Conservation (phyloP, 2,797 vertebrate species). For the Melopsittacus undulatus region DNA sequence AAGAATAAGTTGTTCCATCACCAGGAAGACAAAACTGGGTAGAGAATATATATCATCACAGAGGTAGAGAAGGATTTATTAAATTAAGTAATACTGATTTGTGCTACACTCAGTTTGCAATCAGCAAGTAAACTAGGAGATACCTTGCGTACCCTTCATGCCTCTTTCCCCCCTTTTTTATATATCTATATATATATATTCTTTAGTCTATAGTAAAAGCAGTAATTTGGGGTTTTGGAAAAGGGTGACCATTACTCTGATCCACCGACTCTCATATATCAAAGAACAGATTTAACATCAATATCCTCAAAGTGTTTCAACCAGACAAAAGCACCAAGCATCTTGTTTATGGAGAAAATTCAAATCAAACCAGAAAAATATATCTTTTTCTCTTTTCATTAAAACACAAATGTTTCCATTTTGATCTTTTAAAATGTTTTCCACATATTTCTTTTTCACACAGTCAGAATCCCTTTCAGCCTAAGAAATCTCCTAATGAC, state of each 20-base stretch:
- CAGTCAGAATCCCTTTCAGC: neutral
- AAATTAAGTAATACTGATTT: neutral
- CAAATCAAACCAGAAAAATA: neutral
- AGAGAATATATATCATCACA: neutral
- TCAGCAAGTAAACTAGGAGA: neutral
- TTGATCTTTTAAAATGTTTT: neutral
- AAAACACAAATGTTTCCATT: neutral
- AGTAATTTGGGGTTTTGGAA: neutral
- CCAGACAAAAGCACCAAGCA: neutral
- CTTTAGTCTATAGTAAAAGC: neutral
- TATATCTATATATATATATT: neutral
- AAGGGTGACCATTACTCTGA: rapidly evolving
- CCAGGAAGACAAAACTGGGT: neutral
- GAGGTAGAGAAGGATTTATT: neutral
- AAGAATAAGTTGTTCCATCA: too few species aligned
- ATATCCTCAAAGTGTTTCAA: neutral
- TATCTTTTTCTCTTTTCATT: neutral
- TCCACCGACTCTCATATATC: neutral
- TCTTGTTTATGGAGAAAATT: neutral
- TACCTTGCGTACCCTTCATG: neutral
- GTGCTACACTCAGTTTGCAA: neutral
- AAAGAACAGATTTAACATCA: neutral
- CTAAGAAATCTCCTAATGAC: neutral
- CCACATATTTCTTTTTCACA: neutral
- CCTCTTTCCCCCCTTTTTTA: too few species aligned